Conservation (phyloP, 2,888 invertebrate species). For the Anticlea derivata region DNA sequence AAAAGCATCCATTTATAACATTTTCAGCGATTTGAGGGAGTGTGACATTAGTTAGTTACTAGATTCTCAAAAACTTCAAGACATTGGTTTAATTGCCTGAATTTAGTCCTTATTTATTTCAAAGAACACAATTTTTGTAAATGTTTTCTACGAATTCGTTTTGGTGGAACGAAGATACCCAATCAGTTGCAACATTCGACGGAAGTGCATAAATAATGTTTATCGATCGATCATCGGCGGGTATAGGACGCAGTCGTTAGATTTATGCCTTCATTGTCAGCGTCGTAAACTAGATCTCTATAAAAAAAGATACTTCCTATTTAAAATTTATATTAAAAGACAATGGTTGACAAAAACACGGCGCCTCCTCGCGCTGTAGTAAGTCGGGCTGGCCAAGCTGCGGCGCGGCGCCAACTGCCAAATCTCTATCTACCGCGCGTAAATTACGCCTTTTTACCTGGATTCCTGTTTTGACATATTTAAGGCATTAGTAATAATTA, state of each 20-base stretch:
- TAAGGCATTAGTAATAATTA: slow-evolving; percentile 84
- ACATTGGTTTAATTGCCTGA: slow-evolving; percentile 2
- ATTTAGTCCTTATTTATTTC: slow-evolving; percentile 4
- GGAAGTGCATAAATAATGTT: slow-evolving; percentile 83
- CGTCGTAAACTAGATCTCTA: slow-evolving; percentile 83
- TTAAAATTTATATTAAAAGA: slow-evolving; percentile 83
- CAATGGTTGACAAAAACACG: slow-evolving; percentile 82
- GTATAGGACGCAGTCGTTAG: slow-evolving; percentile 74
- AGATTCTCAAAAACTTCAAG: background rate
- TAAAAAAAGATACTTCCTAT: slow-evolving; percentile 84
- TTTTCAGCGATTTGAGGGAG: too few relatives aligned
- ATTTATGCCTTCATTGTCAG: slow-evolving; percentile 83
- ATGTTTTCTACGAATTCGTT: slow-evolving; percentile 60
- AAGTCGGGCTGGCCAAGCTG: slow-evolving; percentile 53
- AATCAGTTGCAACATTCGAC: slow-evolving; percentile 53
- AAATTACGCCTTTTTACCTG: slow-evolving; percentile 84
- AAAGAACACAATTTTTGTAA: slow-evolving; percentile 37
- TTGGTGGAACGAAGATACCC: slow-evolving; percentile 58
- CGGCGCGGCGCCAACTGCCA: slow-evolving; percentile 81
- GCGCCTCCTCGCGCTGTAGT: slow-evolving; percentile 76
- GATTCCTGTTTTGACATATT: slow-evolving; percentile 84
- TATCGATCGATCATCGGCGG: slow-evolving; percentile 81
- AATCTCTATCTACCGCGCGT: slow-evolving; percentile 82
- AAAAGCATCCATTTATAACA: too few relatives aligned
- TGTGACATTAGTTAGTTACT: too few relatives aligned